Evolutionary conservation across 1,140 invertebrate species (phyloP), one percentile per base, ranked within the genome.

Genomic region (Philopotamus ludificatus): DNA sequence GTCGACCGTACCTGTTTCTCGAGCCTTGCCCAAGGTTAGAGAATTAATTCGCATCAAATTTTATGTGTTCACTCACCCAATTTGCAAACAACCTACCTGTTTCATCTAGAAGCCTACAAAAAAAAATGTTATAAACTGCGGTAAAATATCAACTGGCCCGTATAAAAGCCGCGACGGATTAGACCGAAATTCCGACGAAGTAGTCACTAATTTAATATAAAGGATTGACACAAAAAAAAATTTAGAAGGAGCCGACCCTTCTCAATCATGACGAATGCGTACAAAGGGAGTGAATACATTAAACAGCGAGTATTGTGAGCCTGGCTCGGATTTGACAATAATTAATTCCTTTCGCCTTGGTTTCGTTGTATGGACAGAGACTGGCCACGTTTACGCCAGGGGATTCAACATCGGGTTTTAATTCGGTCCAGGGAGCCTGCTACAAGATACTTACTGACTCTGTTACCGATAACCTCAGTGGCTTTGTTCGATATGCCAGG

Each of bases 281-380:
- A 57, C 12, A 57, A 57, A 57, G 21, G 3, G 10, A 55, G 12
- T 42, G 28, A 42, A 21, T 57, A 42, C 34, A 57, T 57, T n/a
- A 57, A 42, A 57, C 21, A 57, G 21, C 10, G 21, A 3, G 21
- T 60, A 60, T 60, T 60, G 57, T 60, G 25, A 47, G 47, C 12
- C 41, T 4, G 44, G 23, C 15, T 60, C 57, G 34, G 26, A 39
- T 60, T 60, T 44, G 57, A 60, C 57, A 60, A 60, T 60, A 60
- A 60, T 60, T 60, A 47, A 60, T n/a, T 60, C 42, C 22, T 10
- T 16, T 12, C 9, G 12, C 23, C n/a, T 18, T 16, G 4, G 15
- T 15, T 10, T 57, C 10, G 41, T 28, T 25, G 16, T 57, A n/a
- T n/a, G n/a, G n/a, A n/a, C n/a, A n/a, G n/a, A n/a, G n/a, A n/a